Base-by-base conservation (phyloP, 2,888 invertebrate genomes). In the Sinotaia quadrata region DNA sequence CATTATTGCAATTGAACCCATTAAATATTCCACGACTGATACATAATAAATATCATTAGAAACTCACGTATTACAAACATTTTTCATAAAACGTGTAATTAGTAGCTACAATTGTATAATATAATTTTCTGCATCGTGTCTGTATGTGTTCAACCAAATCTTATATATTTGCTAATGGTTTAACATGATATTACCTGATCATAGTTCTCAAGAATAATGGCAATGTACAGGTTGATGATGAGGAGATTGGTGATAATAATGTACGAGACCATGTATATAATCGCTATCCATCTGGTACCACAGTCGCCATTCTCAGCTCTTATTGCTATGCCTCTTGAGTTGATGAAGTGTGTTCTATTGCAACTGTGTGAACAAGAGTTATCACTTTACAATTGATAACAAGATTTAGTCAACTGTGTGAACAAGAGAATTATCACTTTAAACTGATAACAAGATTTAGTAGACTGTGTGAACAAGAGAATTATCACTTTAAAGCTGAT, bases 221-320 rank as follows among this genome's bases (percentile, higher is more conserved):
- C 97, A 86, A 97, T 97, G 90, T 97, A 97, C 96, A 97, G 97
- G 90, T 97, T 97, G 85, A 97, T 97, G 83, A 97, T 95, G 84
- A 97, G 96, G 94, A 97, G 95, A 89, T 95, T 97, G 89, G 95
- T 96, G 88, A 97, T 95, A 84, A 97, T 94, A 83, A 97, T 95
- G 89, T 96, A 97, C 81, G 95, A 94, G 68, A 96, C 95, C 89
- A 97, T 95, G 89, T 95, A 97, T 54, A 95, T 93, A 81, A 96
- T 95, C 71, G 96, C 95, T 76, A 97, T 89, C 56, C 95, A 91
- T 1, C 0, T 95, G 87, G 94, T 94, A 54, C 96, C 96, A 87
- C 97, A 97, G 89, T 96, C 93, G 60, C 97, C 96, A 58, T 72
- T 75, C 2, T 67, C 58, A 4, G 73, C 72, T 27, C 65, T 47